These are phyloP conservation scores for Flexamia atlantica DNA, from an alignment of 2,888 invertebrate species.

Conservation along the genomic window DNA sequence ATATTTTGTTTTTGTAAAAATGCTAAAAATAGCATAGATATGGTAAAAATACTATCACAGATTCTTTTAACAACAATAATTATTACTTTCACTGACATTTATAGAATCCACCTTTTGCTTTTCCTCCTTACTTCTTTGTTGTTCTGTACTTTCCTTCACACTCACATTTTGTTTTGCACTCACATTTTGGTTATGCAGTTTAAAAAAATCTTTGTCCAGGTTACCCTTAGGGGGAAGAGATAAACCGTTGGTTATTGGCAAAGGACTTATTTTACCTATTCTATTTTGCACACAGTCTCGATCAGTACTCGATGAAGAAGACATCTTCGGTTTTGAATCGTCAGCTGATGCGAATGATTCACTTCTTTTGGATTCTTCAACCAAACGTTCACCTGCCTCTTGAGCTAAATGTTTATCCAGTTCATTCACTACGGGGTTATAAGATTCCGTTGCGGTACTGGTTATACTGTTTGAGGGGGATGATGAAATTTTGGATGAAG, in stretches of 20 bases:
- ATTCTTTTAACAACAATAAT: conserved; percentile 6
- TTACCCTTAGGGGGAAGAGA: not conserved
- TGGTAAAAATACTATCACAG: conserved; percentile 14
- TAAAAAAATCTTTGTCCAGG: conserved; percentile 17
- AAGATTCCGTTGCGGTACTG: not conserved
- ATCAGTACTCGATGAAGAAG: not conserved
- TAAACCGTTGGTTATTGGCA: conserved; percentile 40
- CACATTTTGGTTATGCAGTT: conserved; percentile 10
- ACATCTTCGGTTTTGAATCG: not conserved
- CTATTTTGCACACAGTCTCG: not conserved
- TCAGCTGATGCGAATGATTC: not conserved
- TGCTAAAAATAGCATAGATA: not conserved
- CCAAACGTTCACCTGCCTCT: not conserved
- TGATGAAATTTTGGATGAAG: conserved; percentile 30
- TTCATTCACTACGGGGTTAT: not conserved
- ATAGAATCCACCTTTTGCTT: conserved; percentile 9
- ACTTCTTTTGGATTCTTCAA: not conserved
- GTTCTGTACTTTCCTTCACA: not conserved
- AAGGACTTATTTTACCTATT: conserved; percentile 2
- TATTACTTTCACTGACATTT: not conserved
- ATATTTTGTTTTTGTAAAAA: not conserved
- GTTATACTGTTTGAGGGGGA: conserved; percentile 2
- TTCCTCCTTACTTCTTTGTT: not conserved
- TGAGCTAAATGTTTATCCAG: not conserved
- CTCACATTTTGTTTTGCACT: conserved; percentile 6